A percentile compares a stretch with the other conserved stretches of the same genome.
Evolutionary conservation across 2,888 invertebrate genomes (phyloP).

Genomic region (Lissonota sp.): DNA sequence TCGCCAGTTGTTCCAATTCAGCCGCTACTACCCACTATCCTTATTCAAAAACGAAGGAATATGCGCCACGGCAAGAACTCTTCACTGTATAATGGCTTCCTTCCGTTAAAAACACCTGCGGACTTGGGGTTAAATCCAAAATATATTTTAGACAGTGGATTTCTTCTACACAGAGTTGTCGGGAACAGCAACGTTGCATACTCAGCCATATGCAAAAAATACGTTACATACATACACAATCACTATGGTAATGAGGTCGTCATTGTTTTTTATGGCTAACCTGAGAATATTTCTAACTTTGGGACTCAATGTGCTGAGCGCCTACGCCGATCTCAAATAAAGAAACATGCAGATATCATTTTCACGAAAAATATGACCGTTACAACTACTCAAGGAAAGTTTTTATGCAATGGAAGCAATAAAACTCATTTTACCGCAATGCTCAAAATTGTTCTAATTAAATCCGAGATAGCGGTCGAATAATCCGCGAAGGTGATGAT

Average conservation of each 20-base stretch:
- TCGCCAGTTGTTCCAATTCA: no score
- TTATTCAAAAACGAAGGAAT: no score
- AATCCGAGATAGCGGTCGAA: constrained; percentile 18
- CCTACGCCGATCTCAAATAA: constrained; percentile 57
- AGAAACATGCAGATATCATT: constrained; percentile 55
- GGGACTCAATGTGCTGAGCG: constrained; percentile 23
- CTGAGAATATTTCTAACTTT: neutral
- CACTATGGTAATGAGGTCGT: neutral
- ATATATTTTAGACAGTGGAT: no score
- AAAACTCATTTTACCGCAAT: constrained; percentile 70
- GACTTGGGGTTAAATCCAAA: no score
- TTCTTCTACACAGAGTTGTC: no score
- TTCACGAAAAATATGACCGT: constrained; percentile 61
- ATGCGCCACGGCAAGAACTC: no score
- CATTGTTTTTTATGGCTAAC: constrained; percentile 40
- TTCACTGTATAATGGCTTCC: no score
- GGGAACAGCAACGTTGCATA: no score
- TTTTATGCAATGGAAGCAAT: constrained; percentile 68
- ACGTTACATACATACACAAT: no score
- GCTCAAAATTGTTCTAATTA: constrained; percentile 39
- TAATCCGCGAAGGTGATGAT: constrained; percentile 62
- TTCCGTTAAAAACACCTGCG: no score
- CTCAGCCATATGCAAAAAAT: no score
- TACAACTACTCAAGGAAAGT: constrained; percentile 67
- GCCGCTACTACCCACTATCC: no score